Evolutionary conservation across 1,140 invertebrate genomes (phyloP), one percentile per base, ranked within the genome.

Genomic region (Diplogasteroides magnus): DNA sequence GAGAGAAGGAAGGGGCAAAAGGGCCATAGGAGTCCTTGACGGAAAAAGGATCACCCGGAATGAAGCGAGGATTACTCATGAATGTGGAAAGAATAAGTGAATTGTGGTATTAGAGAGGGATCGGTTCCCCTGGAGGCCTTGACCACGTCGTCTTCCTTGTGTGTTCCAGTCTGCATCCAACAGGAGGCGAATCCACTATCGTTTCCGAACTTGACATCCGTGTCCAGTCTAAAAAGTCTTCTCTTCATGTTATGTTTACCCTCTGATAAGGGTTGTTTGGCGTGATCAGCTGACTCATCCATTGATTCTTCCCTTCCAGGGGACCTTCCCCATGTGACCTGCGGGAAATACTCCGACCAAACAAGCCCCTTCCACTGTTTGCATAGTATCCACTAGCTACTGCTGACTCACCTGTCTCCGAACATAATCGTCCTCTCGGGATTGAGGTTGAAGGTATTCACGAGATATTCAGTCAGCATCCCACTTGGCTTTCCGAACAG

Each of bases 341-440:
- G n/a, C n/a, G n/a, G n/a, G n/a, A n/a, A n/a, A n/a, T n/a, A n/a
- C n/a, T n/a, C n/a, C n/a, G n/a, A n/a, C n/a, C n/a, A n/a, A n/a
- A n/a, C n/a, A n/a, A n/a, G n/a, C n/a, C n/a, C n/a, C n/a, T n/a
- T n/a, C 19, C 6, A 48, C 19, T 48, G 19, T 11, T 48, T 48
- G 37, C 6, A 48, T 11, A 11, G 6, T 11, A 11, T 48, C 37
- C 6, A 48, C 6, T 48, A 19, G 6, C 6, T 19, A 48, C 37
- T 48, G 6, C 6, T 11, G 37, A 11, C 37, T 48, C 37, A 48
- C 81, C 87, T 89, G 84, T 98, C 94, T 0, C 94, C 94, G 81
- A 97, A 91, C 91, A 97, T 96, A 2, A 97, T 82, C 3, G 91
- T 93, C 63, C 90, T 87, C 26, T 87, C 84, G 0, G 90, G 89